These are phyloP conservation scores for Eudasyphora cyanicolor DNA, from an alignment of 2,888 invertebrate genomes.

Conservation along the genomic window DNA sequence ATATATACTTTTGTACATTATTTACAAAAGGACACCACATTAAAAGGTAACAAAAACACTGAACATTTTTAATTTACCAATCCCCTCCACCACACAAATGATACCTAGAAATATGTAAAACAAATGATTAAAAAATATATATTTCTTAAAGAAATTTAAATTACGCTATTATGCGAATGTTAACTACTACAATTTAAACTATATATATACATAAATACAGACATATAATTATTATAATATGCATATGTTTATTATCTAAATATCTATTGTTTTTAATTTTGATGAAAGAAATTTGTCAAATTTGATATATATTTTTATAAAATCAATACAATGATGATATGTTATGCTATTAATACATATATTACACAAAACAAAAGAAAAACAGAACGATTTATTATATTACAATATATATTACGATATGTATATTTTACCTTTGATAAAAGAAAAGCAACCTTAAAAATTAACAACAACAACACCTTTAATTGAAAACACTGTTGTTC, in stretches of 20 bases:
- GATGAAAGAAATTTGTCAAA: constrained; percentile 61
- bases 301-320: constrained; percentile 65
- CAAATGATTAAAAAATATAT: constrained; percentile 70
- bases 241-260: constrained; percentile 53
- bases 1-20: constrained; percentile 32
- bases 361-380: constrained; percentile 53
- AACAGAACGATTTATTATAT: constrained; percentile 47
- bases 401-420: constrained; percentile 42
- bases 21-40: constrained; percentile 35
- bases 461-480: not conserved
- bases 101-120: constrained; percentile 57
- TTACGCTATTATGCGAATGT: constrained; percentile 78
- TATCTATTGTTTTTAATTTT: constrained; percentile 61
- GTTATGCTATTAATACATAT: constrained; percentile 58
- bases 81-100: constrained; percentile 47
- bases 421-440: constrained; percentile 59
- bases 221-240: constrained; percentile 51
- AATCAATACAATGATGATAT: constrained; percentile 59
- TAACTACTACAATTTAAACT: constrained; percentile 68
- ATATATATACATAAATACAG: constrained; percentile 46
- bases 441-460: constrained; percentile 17
- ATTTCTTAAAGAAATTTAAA: constrained; percentile 79
- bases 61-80: constrained; percentile 22
- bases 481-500: not conserved
- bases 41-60: constrained; percentile 7